Evolutionary conservation across 37 sponge, comb jelly and placozoan species (phyloP).

Genomic region (Amphimedon queenslandica): DNA sequence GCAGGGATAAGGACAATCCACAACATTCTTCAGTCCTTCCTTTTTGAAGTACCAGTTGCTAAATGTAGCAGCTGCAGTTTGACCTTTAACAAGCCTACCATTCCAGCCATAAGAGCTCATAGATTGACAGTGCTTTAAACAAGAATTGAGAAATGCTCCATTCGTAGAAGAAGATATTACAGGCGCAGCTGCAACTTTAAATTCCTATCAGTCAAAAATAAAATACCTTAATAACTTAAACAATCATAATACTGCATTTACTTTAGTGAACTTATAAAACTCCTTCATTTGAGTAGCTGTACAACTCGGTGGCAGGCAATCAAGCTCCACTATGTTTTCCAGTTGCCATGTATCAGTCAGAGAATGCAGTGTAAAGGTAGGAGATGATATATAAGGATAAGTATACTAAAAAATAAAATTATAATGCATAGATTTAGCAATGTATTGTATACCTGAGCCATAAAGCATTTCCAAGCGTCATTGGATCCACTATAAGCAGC

Average conservation of each 20-base stretch:
- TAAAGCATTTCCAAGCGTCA: slow-evolving; percentile 73
- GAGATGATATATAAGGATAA: slow-evolving; percentile 64
- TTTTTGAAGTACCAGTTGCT: slow-evolving; percentile 56
- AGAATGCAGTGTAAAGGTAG: slow-evolving; percentile 66
- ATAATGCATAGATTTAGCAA: too few species aligned
- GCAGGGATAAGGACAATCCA: background rate
- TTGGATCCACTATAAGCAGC: background rate
- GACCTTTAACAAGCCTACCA: slow-evolving; percentile 17
- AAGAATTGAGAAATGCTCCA: slow-evolving; percentile 68
- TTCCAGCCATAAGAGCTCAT: slow-evolving; percentile 51
- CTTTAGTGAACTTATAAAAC: slow-evolving; percentile 39
- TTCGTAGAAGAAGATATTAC: slow-evolving; percentile 23
- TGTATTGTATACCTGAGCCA: slow-evolving; percentile 76
- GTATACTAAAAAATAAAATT: slow-evolving; percentile 58
- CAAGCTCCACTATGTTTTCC: slow-evolving; percentile 30
- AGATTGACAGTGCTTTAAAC: slow-evolving; percentile 78
- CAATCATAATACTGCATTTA: too few species aligned
- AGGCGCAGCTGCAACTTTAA: slow-evolving; percentile 9
- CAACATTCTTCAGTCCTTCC: background rate
- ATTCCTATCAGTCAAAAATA: background rate
- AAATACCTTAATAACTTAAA: too few species aligned
- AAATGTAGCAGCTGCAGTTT: slow-evolving; percentile 49
- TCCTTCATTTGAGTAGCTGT: slow-evolving; percentile 31
- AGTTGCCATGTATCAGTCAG: slow-evolving; percentile 74
- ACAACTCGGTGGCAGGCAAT: slow-evolving; percentile 65